phyloP scores from a whole-genome alignment of 2,797 vertebrate genomes.

The Micromesistius poutassou region DNA sequence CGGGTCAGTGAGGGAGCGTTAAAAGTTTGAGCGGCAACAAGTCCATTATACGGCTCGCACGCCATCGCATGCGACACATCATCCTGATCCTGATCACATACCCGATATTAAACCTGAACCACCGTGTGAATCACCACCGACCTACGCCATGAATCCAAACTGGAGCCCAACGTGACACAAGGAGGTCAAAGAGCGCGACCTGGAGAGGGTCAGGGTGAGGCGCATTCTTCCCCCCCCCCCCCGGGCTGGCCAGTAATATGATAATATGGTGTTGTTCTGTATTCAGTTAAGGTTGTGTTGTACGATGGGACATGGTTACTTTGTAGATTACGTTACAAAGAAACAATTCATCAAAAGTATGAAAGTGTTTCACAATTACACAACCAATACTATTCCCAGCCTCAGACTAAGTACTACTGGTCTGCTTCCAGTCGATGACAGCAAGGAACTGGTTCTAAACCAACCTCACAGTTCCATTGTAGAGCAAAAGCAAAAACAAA shows the following conservation, averaged over 20 bases:
- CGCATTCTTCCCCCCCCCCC: conserved; percentile 46
- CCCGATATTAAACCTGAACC: not conserved
- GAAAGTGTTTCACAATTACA: not conserved
- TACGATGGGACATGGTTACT: not conserved
- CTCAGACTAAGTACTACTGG: not conserved
- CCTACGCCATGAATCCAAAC: conserved; percentile 24
- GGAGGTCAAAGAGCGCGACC: conserved; percentile 21
- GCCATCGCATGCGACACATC: not conserved
- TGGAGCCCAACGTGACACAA: conserved; percentile 29
- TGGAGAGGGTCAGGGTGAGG: conserved; percentile 34
- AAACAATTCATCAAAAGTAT: not conserved
- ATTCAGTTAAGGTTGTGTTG: not conserved
- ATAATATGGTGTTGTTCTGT: not conserved
- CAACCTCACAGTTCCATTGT: not conserved
- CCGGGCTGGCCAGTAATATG: not conserved
- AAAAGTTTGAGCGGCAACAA: not conserved
- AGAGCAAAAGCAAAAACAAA: not conserved
- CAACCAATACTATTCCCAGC: not conserved
- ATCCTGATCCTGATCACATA: not conserved
- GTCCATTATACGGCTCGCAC: not conserved
- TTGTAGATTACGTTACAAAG: not conserved
- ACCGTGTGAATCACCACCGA: not conserved
- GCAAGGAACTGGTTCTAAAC: not conserved
- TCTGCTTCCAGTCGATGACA: not conserved
- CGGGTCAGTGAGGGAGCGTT: not conserved